Base-by-base conservation (phyloP, 2,797 vertebrate species). In the Cercopithecus hamlyni region DNA sequence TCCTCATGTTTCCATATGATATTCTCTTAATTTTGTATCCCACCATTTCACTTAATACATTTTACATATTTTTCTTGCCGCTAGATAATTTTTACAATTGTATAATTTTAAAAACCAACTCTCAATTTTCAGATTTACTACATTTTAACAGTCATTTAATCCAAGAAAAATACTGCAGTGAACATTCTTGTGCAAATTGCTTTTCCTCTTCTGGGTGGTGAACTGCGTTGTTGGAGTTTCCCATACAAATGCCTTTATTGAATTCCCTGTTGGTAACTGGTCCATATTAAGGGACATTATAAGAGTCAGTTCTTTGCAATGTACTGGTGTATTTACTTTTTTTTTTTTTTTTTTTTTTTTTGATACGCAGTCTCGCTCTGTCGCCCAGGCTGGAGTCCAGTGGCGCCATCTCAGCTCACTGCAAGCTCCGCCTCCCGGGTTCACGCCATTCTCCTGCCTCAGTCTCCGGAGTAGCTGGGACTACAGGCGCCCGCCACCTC, bases 201-300 rank as follows among this genome's bases (percentile, higher is more conserved):
- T 75, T 96, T 96, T 76, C 24, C 7, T 93, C 11, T 89, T 90
- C 92, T 64, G 33, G 52, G 27, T 93, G 52, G 94, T 92, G 50
- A 97, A 55, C 52, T 84, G 15, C 24, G 12, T 57, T 57, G 39
- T 67, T 72, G 94, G 55, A 48, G 91, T 81, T 93, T 97, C 13
- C 39, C 39, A 55, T 70, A 41, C 3, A 81, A 86, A 77, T 77
- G 43, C 61, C 93, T 58, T 92, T 48, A 75, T 70, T 96, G 36
- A 87, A 83, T 96, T 97, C 95, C 27, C 22, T 58, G n/a, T 83
- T 96, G 55, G 17, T 93, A 97, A 96, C 33, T 80, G 81, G n/a
- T 19, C 22, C 33, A 64, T 30, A 45, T 57, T 90, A 90, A 95
- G 24, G n/a, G 52, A 57, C 27, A 26, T 82, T 57, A 22, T 76